phyloP scores from a whole-genome alignment of 2,888 invertebrate species.

The Heliconius ethilla region DNA sequence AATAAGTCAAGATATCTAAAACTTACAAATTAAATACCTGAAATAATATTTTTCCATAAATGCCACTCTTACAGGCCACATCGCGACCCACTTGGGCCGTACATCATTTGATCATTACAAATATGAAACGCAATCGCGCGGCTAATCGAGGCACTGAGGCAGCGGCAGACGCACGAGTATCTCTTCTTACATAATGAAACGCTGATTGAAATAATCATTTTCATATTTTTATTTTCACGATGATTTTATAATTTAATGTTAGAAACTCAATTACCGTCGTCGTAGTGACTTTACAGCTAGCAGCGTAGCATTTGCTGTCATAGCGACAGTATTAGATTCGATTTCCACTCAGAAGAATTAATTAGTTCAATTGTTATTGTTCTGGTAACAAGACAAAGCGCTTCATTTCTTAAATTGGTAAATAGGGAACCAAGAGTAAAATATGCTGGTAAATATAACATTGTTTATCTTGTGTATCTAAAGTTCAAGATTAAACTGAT shows the following conservation, averaged over 20 bases:
- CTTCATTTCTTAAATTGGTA: no score
- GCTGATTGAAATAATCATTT: conserved; percentile 35
- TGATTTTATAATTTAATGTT: not conserved
- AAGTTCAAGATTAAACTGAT: no score
- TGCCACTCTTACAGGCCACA: conserved; percentile 47
- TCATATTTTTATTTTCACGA: conserved; percentile 18
- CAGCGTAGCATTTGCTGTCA: no score
- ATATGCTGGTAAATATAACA: no score
- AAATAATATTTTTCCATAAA: not conserved
- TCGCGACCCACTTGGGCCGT: conserved; percentile 48
- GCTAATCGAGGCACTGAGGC: conserved; percentile 55
- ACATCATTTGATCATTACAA: conserved; percentile 59
- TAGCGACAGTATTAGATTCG: not conserved
- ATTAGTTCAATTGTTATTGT: not conserved
- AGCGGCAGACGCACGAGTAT: conserved; percentile 49
- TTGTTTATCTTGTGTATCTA: no score
- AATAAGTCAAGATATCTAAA: no score
- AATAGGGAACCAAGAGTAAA: no score
- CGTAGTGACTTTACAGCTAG: no score
- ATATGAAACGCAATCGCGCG: conserved; percentile 67
- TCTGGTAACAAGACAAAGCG: not conserved
- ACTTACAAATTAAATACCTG: no score
- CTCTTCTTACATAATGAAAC: conserved; percentile 57
- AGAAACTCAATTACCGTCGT: not conserved
- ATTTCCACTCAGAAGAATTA: not conserved